phyloP scores from a whole-genome alignment of 2,888 invertebrate species.

The Dusona sp. region DNA sequence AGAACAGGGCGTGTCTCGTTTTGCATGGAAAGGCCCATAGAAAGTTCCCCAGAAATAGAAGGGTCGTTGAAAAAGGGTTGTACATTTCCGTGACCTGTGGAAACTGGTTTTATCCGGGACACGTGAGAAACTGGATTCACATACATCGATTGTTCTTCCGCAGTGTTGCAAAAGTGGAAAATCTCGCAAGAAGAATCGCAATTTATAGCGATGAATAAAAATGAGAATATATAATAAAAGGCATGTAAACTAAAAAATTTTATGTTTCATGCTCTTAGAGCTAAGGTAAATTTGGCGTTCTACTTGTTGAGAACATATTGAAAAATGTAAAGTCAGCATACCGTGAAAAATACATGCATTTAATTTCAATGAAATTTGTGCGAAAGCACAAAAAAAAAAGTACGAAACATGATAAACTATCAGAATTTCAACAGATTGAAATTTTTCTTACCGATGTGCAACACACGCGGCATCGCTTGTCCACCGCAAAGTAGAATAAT shows the following conservation, averaged over 20 bases:
- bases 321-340: background rate
- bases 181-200: conserved; percentile 35
- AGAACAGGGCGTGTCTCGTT: background rate
- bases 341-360: background rate
- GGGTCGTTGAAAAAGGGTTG: background rate
- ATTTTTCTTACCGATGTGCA: conserved; percentile 68
- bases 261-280: background rate
- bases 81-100: conserved; percentile 45
- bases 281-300: background rate
- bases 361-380: background rate
- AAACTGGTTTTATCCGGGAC: background rate
- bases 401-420: conserved; percentile 12
- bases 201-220: conserved; percentile 7
- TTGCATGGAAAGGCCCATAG: background rate
- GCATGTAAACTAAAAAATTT: conserved; percentile 22
- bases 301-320: background rate
- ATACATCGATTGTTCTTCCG: conserved; percentile 41
- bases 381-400: background rate
- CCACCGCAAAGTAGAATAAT: conserved; percentile 49
- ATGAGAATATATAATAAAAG: conserved; percentile 14
- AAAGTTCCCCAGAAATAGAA: background rate
- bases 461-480: conserved; percentile 53
- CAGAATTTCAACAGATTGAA: background rate
- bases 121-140: conserved; percentile 13
- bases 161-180: conserved; percentile 47